Conservation (phyloP, 2,888 invertebrate genomes). For the Phengaris arion region DNA sequence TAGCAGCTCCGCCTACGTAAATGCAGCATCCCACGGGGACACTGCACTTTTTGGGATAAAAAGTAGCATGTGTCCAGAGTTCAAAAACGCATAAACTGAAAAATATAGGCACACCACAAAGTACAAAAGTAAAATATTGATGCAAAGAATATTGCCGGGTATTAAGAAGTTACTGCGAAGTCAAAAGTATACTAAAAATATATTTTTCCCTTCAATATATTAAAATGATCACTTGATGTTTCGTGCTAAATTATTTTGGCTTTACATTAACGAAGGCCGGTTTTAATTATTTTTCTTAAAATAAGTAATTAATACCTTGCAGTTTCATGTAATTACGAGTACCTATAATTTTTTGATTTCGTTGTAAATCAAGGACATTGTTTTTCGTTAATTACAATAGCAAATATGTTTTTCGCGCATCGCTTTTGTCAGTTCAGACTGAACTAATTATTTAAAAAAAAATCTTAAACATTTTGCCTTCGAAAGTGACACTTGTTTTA, state of each 20-base stretch:
- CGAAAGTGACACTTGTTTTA: too few species aligned
- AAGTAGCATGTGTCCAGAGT: too few species aligned
- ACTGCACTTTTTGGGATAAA: too few species aligned
- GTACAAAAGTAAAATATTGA: too few species aligned
- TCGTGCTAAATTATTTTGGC: background rate
- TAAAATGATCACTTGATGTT: background rate
- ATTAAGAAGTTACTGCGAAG: too few species aligned
- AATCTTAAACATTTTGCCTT: background rate
- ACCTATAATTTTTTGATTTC: background rate
- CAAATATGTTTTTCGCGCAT: background rate
- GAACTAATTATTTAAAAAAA: too few species aligned
- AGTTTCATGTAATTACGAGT: background rate
- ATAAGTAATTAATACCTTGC: background rate
- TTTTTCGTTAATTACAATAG: background rate
- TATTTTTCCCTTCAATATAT: background rate
- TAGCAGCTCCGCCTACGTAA: too few species aligned
- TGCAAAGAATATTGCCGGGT: too few species aligned
- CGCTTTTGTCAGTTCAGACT: too few species aligned
- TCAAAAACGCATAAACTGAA: too few species aligned
- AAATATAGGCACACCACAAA: too few species aligned
- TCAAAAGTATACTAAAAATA: background rate
- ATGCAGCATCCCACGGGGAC: too few species aligned
- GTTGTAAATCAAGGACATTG: background rate
- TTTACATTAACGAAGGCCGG: background rate
- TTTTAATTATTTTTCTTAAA: background rate